Evolutionary conservation across 2,113 vertebrate genomes (phyloP), one percentile per base, ranked within the genome.

Genomic region (Microcebus jonahi): DNA sequence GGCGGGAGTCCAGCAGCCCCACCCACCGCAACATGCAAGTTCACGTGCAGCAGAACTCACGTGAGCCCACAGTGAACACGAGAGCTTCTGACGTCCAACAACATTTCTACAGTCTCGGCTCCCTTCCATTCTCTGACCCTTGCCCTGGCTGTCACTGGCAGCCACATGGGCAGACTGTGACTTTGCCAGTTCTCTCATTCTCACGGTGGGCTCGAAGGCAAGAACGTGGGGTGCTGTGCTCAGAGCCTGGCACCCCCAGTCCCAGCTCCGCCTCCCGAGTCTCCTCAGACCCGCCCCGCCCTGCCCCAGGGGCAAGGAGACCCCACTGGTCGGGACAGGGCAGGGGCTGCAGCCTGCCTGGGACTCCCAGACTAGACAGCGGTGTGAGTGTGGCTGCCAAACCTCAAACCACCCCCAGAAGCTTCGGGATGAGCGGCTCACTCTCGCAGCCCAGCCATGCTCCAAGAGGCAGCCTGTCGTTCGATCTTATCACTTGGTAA

Each of bases 341-440:
- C 34, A 45, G 77, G 31, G 1, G 4, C 14, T 53, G 10, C 1
- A 53, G 31, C 18, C 14, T 57, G 9, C 9, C 5, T 12, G 4
- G 8, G 48, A 86, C 65, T 9, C 82, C 42, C 39, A 42, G 48
- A 36, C 27, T 5, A 23, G 83, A 48, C 17, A 27, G 7, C n/a
- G 48, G 21, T 1, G 29, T 6, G 3, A 55, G 21, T 1, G 29
- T 6, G 3, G 45, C n/a, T 9, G 0, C 42, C 75, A 67, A 57
- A 17, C 25, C 45, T 83, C 70, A 79, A 31, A 86, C 73, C 1
- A 6, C 10, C 14, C 48, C 36, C n/a, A 45, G 79, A 75, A 67
- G 20, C 53, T 81, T 76, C 8, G 7, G 57, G 55, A 14, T 9
- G 34, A 39, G 29, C 6, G 4, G 21, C 71, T 88, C 20, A 5